Percentiles rank a stretch among this genome's conserved stretches.
phyloP scores from a whole-genome alignment of 2,888 invertebrate genomes.

The Lasioglossum marginatum region DNA sequence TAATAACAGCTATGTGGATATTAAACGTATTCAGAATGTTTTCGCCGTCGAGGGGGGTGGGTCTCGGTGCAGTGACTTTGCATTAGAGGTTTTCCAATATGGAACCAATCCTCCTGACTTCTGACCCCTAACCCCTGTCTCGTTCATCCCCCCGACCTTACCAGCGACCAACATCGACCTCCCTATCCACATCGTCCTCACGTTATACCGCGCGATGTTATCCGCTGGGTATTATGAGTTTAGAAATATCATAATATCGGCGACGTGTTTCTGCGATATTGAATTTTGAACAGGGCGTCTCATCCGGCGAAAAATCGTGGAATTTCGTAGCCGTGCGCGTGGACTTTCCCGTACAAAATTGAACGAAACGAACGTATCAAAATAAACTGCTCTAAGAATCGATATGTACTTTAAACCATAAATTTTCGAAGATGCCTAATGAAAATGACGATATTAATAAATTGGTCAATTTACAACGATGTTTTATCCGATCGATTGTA shows the following conservation, averaged over 20 bases:
- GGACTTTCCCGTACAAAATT: background rate
- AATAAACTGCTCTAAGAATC: background rate
- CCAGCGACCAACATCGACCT: slow-evolving; percentile 15
- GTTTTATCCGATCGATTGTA: background rate
- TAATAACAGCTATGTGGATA: slow-evolving; percentile 69
- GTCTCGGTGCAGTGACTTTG: slow-evolving; percentile 60
- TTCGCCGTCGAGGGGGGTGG: slow-evolving; percentile 54
- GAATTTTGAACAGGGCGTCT: slow-evolving; percentile 72
- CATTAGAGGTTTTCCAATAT: slow-evolving; percentile 74
- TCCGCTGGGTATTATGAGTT: slow-evolving; percentile 74
- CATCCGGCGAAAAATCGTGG: slow-evolving; percentile 24
- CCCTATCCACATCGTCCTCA: slow-evolving; percentile 32
- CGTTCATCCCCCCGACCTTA: slow-evolving; percentile 3
- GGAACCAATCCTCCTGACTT: slow-evolving; percentile 60
- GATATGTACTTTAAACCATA: background rate
- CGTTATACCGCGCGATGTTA: slow-evolving; percentile 58
- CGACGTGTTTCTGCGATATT: slow-evolving; percentile 78
- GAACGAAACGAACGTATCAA: background rate
- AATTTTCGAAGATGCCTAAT: background rate
- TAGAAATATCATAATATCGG: slow-evolving; percentile 78
- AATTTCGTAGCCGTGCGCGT: background rate
- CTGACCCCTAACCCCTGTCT: slow-evolving; percentile 32
- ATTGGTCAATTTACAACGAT: background rate
- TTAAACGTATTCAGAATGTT: slow-evolving; percentile 75
- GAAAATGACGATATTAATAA: background rate